Evolutionary conservation across 2,888 invertebrate genomes (phyloP), one percentile per base, ranked within the genome.

Genomic region (Strigamia transsilvanica): DNA sequence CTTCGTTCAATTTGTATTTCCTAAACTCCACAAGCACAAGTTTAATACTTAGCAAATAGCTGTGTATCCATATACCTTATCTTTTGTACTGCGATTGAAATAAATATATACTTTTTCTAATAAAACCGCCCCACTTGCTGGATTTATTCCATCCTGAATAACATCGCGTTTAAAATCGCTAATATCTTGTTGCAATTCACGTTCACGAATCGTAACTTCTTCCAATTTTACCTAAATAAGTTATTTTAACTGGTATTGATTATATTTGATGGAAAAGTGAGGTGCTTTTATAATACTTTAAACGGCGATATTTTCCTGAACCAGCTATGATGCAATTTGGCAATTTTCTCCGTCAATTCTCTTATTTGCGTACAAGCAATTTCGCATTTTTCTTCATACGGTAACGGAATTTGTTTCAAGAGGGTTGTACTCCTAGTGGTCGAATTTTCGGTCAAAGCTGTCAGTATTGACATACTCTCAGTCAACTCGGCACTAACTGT

Each of bases 161-260:
- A 79, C 41, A 21, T 79, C 79, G 12, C 23, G 38, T 2, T 41
- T 32, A 41, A 79, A 79, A 41, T 79, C 79, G n/a, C 9, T n/a
- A 12, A 34, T 32, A 12, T 38, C 38, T 13, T 42, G 38, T 13
- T 41, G 27, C 12, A 79, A n/a, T 10, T 34, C 32, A 4, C 13
- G 10, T 9, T 13, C n/a, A n/a, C 15, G 21, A 10, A 79, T 1
- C 23, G 21, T 9, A 41, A 42, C 18, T 23, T 79, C 79, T 79
- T 79, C 79, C 12, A 79, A 12, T 79, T 79, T 79, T n/a, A 79
- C 21, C 79, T 79, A 42, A 0, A 21, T n/a, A 79, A 32, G 12
- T 38, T 38, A 38, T 38, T n/a, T n/a, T 38, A 1, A 38, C 10
- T 38, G 6, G 6, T 0, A 1, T 38, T 38, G 38, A 0, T 38